Conservation (phyloP, 2,113 vertebrate genomes). For the Cyanistes caeruleus region DNA sequence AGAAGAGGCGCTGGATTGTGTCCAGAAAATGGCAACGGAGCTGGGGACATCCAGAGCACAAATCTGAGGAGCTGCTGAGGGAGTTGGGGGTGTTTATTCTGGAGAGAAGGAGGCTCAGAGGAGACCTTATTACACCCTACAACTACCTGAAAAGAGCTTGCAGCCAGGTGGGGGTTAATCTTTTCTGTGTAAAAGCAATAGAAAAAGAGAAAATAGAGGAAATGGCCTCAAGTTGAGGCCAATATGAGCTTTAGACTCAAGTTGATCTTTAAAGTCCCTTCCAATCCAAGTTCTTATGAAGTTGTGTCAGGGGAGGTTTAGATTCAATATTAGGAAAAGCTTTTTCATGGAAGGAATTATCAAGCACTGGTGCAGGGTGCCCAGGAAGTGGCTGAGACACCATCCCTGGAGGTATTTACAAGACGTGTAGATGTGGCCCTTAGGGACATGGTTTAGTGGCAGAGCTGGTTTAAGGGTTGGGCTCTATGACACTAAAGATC, state of each 20-base stretch:
- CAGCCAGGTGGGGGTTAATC: no score
- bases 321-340: not conserved
- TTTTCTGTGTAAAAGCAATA: not conserved
- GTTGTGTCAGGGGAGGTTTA: not conserved
- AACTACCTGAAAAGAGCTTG: not conserved
- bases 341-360: not conserved
- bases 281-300: not conserved
- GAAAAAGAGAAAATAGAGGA: not conserved
- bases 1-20: not conserved
- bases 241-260: not conserved
- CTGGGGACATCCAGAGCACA: not conserved
- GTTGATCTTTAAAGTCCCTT: not conserved
- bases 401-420: not conserved
- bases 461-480: not conserved
- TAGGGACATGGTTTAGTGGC: not conserved
- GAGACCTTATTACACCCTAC: not conserved
- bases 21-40: fast-evolving
- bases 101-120: not conserved
- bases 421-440: not conserved
- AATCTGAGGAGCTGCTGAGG: not conserved
- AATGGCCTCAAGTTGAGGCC: not conserved
- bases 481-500: not conserved
- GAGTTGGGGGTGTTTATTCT: not conserved
- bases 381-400: not conserved
- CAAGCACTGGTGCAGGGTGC: not conserved